Evolutionary conservation across 1,140 invertebrate genomes (phyloP), one percentile per base, ranked within the genome.

Genomic region (Rhynchophorus ferrugineus): DNA sequence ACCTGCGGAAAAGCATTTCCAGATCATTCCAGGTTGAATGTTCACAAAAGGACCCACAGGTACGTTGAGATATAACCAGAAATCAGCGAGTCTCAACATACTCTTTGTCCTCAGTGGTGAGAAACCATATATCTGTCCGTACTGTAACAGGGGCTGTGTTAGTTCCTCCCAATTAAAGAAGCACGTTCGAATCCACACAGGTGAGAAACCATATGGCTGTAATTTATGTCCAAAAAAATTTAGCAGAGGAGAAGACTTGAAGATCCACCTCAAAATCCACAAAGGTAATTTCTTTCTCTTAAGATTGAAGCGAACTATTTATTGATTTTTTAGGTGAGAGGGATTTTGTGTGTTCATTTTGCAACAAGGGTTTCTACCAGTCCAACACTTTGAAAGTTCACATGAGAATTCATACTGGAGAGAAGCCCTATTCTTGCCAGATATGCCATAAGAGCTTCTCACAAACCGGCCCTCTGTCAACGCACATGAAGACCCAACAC

Each of bases 121-220:
- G 57, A 80, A 78, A 59, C 79, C 79, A 0, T 82, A 78, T 50
- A 75, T 77, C 3, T 85, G 82, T 62, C 75, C 77, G 44, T 71
- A 75, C 6, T 78, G 75, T 56, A 69, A 76, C 18, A 54, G 61
- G 24, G 62, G 64, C 18, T 66, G 60, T 52, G 57, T 66, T n/a
- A 66, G 59, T 55, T 63, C 62, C 11, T 61, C 62, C 13, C 73
- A 73, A 49, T 43, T 74, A 3, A 69, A 73, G 36, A 72, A 68
- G 29, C 73, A 75, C 42, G 51, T 66, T 11, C 58, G 64, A 16
- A 70, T 70, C 22, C 73, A 75, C 44, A 66, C 65, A 3, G 64
- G 62, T 9, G 64, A 68, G 48, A 63, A 61, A 46, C 63, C 71
- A 3, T 69, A 61, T 49, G 39, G 49, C 3, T 70, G 68, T 51